Conservation (phyloP, 1,140 invertebrate genomes). For the Apocrypta bakeri region DNA sequence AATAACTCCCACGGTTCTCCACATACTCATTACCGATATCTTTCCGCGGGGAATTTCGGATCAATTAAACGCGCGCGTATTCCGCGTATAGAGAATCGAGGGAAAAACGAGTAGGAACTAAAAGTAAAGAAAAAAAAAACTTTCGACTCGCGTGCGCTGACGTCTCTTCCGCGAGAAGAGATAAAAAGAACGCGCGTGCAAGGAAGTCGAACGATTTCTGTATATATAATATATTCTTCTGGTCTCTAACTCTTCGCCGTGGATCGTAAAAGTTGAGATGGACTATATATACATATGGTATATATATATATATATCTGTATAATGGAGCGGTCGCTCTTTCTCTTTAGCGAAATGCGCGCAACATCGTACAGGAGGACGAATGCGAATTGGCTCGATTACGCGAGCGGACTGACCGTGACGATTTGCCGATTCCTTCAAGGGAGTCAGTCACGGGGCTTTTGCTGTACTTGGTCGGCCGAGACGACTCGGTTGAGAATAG, state of each 20-base stretch:
- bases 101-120: too few relatives aligned
- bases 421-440: constrained; percentile 22
- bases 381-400: constrained; percentile 36
- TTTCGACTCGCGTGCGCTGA: neutral
- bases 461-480: neutral
- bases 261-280: neutral
- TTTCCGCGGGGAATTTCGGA: neutral
- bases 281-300: neutral
- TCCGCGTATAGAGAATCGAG: neutral
- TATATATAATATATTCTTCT: neutral
- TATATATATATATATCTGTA: too few relatives aligned
- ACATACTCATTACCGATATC: neutral
- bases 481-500: too few relatives aligned
- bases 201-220: constrained; percentile 1
- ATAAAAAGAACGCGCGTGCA: neutral
- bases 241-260: neutral
- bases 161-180: neutral
- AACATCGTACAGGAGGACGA: too few relatives aligned
- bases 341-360: too few relatives aligned
- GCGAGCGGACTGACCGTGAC: constrained; percentile 34
- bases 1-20: neutral
- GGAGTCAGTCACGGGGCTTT: neutral
- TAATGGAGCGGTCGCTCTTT: neutral
- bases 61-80: neutral
- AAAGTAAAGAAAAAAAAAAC: neutral